Conservation (phyloP, 2,113 vertebrate species). For the Cygnus atratus region DNA sequence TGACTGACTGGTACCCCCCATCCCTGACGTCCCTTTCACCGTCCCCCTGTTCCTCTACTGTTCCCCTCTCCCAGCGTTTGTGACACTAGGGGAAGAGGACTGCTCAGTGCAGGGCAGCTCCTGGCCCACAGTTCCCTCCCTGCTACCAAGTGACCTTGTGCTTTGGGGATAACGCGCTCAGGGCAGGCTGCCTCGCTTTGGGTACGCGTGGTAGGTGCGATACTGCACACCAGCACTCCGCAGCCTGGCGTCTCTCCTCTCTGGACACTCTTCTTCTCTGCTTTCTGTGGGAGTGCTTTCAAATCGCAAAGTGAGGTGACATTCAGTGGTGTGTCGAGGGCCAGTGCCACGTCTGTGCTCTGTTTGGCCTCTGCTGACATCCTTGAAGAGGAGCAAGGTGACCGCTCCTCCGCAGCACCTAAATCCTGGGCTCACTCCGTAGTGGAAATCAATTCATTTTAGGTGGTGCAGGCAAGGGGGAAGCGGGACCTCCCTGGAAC, state of each 20-base stretch:
- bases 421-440: neutral
- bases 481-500: neutral
- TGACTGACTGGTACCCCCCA: neutral
- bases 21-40: neutral
- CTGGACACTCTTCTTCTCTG: neutral
- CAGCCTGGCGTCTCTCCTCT: neutral
- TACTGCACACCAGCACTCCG: neutral
- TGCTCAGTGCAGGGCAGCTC: neutral
- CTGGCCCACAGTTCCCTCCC: neutral
- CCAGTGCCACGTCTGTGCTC: neutral
- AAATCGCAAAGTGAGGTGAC: neutral
- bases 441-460: neutral
- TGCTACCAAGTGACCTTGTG: constrained; percentile 64
- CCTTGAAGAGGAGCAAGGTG: neutral
- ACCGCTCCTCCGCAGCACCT: rapidly evolving
- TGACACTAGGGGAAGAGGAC: neutral
- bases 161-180: constrained; percentile 23
- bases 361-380: neutral
- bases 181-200: rapidly evolving
- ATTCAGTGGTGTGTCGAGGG: neutral
- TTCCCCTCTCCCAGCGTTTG: neutral
- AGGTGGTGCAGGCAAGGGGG: rapidly evolving
- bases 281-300: neutral
- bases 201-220: neutral
- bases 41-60: neutral